Percentiles rank a stretch among this genome's conserved stretches.
Conservation (phyloP, 2,888 invertebrate genomes). For the Synanthedon formicaeformis region DNA sequence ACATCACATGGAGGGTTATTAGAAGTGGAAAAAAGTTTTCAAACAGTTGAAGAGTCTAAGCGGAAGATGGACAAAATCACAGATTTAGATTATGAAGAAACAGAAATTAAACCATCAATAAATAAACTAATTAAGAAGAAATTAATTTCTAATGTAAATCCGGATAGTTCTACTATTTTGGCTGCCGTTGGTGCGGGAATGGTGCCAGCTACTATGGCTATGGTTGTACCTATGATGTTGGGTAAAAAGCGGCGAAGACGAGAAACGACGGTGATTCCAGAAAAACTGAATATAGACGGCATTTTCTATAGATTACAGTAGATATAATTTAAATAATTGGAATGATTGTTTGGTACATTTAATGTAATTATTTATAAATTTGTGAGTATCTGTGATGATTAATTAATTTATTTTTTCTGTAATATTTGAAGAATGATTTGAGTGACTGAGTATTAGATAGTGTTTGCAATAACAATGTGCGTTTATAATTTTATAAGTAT, state of each 20-base stretch:
- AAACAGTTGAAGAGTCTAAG: slow-evolving; percentile 75
- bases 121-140: slow-evolving; percentile 41
- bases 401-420: not conserved
- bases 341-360: not conserved
- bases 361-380: not conserved
- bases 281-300: slow-evolving; percentile 24
- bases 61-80: slow-evolving; percentile 48
- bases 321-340: not conserved
- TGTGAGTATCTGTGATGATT: not conserved
- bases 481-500: too few species aligned
- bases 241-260: slow-evolving; percentile 59
- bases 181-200: slow-evolving; percentile 83
- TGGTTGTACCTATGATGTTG: slow-evolving; percentile 82
- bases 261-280: slow-evolving; percentile 17
- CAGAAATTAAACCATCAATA: slow-evolving; percentile 34
- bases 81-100: slow-evolving; percentile 36
- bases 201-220: slow-evolving; percentile 84
- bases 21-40: slow-evolving; percentile 79
- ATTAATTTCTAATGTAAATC: slow-evolving; percentile 38
- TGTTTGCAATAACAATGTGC: too few species aligned
- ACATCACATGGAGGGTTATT: slow-evolving; percentile 79
- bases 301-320: not conserved
- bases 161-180: slow-evolving; percentile 73
- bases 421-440: too few species aligned
- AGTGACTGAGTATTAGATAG: too few species aligned